A percentile compares a stretch with the other conserved stretches of the same genome.
These are phyloP conservation scores for Nannospalax galili DNA, from an alignment of 2,113 vertebrate species.

Conservation along the genomic window DNA sequence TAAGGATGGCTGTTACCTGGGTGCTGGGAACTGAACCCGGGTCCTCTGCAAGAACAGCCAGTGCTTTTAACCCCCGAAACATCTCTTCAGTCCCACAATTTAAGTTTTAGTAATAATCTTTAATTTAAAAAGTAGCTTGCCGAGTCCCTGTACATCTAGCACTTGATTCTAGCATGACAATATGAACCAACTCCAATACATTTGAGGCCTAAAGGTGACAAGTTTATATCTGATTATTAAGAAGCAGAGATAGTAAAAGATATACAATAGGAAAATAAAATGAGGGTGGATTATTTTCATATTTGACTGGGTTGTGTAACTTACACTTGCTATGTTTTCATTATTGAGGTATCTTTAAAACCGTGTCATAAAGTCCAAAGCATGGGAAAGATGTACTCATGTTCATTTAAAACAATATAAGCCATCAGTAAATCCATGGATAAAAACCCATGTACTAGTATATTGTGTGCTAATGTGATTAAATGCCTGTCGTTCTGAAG, in stretches of 20 bases:
- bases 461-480: background rate
- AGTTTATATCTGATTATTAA: background rate
- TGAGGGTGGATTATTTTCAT: background rate
- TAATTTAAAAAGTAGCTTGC: background rate
- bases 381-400: background rate
- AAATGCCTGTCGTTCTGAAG: conserved; percentile 26
- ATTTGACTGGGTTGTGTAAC: background rate
- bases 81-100: no score
- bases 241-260: background rate
- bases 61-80: no score
- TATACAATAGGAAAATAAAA: background rate
- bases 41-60: no score
- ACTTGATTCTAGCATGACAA: background rate
- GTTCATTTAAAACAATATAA: conserved; percentile 23
- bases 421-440: background rate
- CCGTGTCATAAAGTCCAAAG: background rate
- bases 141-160: background rate
- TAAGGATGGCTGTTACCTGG: no score
- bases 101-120: background rate
- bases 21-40: no score
- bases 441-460: background rate
- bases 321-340: background rate
- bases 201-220: background rate
- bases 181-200: background rate
- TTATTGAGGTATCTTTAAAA: background rate